A percentile compares a stretch with the other conserved stretches of the same genome.
These are phyloP conservation scores for Diachrysia chrysitis DNA, from an alignment of 2,888 invertebrate species.

Conservation along the genomic window DNA sequence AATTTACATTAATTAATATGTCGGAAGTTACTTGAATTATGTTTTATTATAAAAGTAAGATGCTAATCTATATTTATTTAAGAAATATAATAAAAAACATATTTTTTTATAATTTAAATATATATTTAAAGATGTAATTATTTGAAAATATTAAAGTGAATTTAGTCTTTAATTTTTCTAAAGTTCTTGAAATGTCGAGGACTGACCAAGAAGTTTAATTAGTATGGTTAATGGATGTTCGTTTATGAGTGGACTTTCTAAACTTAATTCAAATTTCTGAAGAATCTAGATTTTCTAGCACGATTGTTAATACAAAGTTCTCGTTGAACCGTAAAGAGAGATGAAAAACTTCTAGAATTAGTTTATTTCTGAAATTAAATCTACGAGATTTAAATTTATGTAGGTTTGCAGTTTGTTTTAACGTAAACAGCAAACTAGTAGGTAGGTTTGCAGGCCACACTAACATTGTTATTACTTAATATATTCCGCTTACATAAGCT, in stretches of 20 bases:
- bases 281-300: conserved; percentile 37
- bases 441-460: too few species aligned
- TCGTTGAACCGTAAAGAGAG: conserved; percentile 12
- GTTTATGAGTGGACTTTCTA: conserved; percentile 44
- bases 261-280: conserved; percentile 36
- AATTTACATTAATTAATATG: too few species aligned
- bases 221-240: conserved; percentile 49
- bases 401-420: background rate
- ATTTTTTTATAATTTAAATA: background rate
- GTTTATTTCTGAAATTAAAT: conserved; percentile 11
- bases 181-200: conserved; percentile 29
- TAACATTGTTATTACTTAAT: too few species aligned
- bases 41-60: too few species aligned
- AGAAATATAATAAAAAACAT: too few species aligned
- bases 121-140: conserved; percentile 5
- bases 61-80: too few species aligned
- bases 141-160: conserved; percentile 28
- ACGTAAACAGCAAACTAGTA: too few species aligned
- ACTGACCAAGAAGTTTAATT: conserved; percentile 44
- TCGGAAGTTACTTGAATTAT: too few species aligned
- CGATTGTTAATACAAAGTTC: conserved; percentile 21
- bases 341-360: conserved; percentile 16
- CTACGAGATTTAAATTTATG: background rate
- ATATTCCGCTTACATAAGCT: too few species aligned
- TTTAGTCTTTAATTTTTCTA: conserved; percentile 24